Percentiles rank a stretch among this genome's conserved stretches.
These are phyloP conservation scores for Callipepla squamata DNA, from an alignment of 2,113 vertebrate species.

Conservation along the genomic window DNA sequence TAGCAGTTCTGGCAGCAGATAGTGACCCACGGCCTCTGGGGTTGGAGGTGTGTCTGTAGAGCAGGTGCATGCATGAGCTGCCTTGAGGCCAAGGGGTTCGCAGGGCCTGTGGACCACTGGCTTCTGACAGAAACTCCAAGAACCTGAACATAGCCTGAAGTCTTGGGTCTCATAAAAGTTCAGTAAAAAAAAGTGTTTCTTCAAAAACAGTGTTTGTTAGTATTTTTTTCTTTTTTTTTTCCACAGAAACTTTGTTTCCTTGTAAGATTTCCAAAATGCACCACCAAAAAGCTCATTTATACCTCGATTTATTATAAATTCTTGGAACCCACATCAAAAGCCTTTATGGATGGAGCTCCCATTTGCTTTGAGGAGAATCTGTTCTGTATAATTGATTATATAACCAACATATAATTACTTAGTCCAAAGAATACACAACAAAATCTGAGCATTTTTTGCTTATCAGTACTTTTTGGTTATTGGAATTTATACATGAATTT, in stretches of 20 bases:
- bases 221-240: background rate
- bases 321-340: slow-evolving; percentile 52
- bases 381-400: slow-evolving; percentile 44
- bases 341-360: background rate
- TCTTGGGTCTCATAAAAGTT: background rate
- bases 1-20: background rate
- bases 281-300: background rate
- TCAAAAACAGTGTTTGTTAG: background rate
- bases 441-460: slow-evolving; percentile 31
- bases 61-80: background rate
- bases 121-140: background rate
- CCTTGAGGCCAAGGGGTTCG: background rate
- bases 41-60: background rate
- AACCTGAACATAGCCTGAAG: background rate
- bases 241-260: background rate
- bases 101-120: background rate
- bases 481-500: slow-evolving; percentile 24
- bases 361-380: slow-evolving; percentile 13
- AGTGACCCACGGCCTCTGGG: background rate
- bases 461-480: slow-evolving; percentile 28
- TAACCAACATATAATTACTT: slow-evolving; percentile 46
- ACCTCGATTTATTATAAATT: slow-evolving; percentile 42
- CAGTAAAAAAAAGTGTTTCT: background rate
- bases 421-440: slow-evolving; percentile 50
- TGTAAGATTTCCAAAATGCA: background rate